Evolutionary conservation across 2,797 vertebrate species (phyloP).

Genomic region (Clarias fuscus): DNA sequence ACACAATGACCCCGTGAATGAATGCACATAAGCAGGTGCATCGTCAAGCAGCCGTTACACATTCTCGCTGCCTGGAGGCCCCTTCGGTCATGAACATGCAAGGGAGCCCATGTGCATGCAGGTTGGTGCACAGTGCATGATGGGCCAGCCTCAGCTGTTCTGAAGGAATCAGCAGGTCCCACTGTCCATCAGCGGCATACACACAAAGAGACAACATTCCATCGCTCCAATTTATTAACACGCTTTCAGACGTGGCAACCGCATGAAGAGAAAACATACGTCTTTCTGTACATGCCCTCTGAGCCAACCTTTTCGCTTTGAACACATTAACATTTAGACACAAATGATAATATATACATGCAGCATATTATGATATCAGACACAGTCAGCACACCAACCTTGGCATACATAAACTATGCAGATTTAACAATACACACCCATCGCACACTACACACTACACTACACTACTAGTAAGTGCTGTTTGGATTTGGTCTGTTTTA

Average conservation of each 20-base stretch:
- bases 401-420: constrained; percentile 18
- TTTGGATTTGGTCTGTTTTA: background rate
- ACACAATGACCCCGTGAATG: constrained; percentile 16
- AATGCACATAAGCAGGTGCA: constrained; percentile 38
- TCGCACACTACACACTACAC: constrained; percentile 4
- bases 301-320: background rate
- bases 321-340: constrained; percentile 7
- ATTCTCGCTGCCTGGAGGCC: constrained; percentile 27
- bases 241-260: background rate
- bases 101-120: constrained; percentile 5
- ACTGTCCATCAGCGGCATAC: constrained; percentile 2
- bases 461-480: constrained; percentile 4
- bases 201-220: constrained; percentile 38
- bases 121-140: constrained; percentile 39
- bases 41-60: constrained; percentile 33
- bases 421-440: constrained; percentile 26
- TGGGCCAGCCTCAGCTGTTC: constrained; percentile 45
- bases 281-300: constrained; percentile 7
- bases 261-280: constrained; percentile 10
- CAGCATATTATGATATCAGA: background rate
- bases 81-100: constrained; percentile 31
- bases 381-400: background rate
- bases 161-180: constrained; percentile 41
- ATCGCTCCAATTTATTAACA: constrained; percentile 35
- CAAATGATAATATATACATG: background rate